Base-by-base conservation (phyloP, 2,113 vertebrate species). In the Cheirogaleus medius region DNA sequence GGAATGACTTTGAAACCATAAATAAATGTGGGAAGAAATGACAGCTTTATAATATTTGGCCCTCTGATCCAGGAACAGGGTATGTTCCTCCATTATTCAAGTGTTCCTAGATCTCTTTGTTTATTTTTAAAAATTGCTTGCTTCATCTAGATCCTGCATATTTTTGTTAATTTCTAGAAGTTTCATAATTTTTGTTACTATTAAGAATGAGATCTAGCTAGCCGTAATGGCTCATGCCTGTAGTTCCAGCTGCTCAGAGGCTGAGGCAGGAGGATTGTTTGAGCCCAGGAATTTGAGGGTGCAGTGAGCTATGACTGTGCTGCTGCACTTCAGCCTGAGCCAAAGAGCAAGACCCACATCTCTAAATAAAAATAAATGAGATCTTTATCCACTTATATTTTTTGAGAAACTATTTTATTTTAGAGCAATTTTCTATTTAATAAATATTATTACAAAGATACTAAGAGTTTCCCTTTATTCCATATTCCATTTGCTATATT, bases 341-440 rank as follows among this genome's bases (percentile, higher is more conserved):
- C 60, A 63, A 63, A 63, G 60, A 63, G 25, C 27, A 29, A 29
- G 60, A 63, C 25, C 27, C 25, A 10, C 60, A 63, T 63, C 4
- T 63, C 27, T 63, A 63, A 63, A 63, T 63, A 63, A 63, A 12
- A 63, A 12, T 68, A 32, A 66, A 74, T 54, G 68, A 84, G 69
- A 82, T 42, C 3, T 37, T 78, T 93, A 39, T 71, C 3, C 20
- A 27, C 32, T 11, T 94, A 81, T 34, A 42, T 34, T 83, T 90
- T 94, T 81, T 78, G 68, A 90, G 58, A 85, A 76, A 68, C 39
- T 34, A 66, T 88, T 93, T 74, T 73, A 49, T 49, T 66, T 90
- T 76, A 83, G 68, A 90, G 12, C 52, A 56, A 32, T 84, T 66
- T 68, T n/a, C 29, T 5, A 88, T 82, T 88, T 94, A 82, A 74